Conservation (phyloP, 2,113 vertebrate genomes). For the Ariopsis seemanni region DNA sequence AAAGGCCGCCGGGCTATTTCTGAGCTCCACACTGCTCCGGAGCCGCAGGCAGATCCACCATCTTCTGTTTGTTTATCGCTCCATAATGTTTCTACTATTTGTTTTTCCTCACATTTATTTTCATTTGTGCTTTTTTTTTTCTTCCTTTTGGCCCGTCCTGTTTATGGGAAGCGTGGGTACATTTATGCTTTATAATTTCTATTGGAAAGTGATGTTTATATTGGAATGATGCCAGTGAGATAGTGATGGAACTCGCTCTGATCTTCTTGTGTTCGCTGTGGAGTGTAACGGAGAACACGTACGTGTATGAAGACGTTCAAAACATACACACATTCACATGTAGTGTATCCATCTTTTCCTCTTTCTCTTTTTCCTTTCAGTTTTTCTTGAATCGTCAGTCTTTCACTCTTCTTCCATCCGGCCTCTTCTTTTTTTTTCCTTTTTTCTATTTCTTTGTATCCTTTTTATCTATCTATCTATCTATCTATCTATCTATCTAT, state of each 20-base stretch:
- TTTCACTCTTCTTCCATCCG: neutral
- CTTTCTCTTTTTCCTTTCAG: neutral
- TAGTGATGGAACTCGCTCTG: neutral
- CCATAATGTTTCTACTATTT: conserved; percentile 63
- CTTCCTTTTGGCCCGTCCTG: conserved; percentile 62
- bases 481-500: neutral
- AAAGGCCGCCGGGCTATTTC: conserved; percentile 66
- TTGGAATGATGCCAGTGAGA: conserved; percentile 2
- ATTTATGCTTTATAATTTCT: conserved; percentile 52
- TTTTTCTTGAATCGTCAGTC: neutral
- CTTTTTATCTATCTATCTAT: neutral
- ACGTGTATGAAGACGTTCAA: neutral
- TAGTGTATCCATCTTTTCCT: neutral
- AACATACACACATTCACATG: neutral
- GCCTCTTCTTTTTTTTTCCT: too few species aligned
- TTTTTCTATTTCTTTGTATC: neutral
- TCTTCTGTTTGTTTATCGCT: conserved; percentile 69
- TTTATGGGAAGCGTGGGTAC: conserved; percentile 75
- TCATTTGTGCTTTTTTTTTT: conserved; percentile 61
- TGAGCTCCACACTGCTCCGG: conserved; percentile 63
- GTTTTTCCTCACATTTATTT: conserved; percentile 57
- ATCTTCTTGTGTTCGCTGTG: neutral
- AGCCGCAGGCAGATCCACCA: conserved; percentile 59
- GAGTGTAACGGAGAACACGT: neutral
- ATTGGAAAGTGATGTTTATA: conserved; percentile 13